Conservation (phyloP, 2,888 invertebrate genomes). For the Andrena hattorfiana region DNA sequence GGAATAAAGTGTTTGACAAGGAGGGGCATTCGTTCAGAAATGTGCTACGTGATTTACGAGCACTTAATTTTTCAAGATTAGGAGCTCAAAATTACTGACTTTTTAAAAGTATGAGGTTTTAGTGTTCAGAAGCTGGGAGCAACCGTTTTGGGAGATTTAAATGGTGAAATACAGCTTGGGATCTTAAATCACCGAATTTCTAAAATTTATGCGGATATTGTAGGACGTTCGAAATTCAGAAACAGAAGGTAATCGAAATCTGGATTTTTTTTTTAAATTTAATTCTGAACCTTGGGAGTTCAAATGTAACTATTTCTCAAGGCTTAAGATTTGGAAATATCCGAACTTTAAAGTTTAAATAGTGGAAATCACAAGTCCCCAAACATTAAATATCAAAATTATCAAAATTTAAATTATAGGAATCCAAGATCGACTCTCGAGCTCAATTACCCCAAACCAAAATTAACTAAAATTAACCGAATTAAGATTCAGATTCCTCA, state of each 20-base stretch:
- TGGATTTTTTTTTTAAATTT: too few species aligned
- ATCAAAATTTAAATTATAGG: too few species aligned
- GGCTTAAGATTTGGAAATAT: not conserved
- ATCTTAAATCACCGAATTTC: not conserved
- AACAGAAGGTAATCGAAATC: not conserved
- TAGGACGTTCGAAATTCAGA: not conserved
- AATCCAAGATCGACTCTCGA: too few species aligned
- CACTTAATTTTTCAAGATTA: not conserved
- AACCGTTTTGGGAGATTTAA: too few species aligned
- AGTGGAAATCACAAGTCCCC: too few species aligned
- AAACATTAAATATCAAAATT: too few species aligned
- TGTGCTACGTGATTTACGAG: not conserved
- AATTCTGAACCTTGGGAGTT: too few species aligned
- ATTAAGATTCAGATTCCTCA: too few species aligned
- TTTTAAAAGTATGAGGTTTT: not conserved
- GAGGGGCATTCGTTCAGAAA: not conserved
- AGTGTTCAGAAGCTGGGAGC: too few species aligned
- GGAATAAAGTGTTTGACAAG: not conserved
- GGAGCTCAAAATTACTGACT: not conserved
- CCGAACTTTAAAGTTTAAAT: not conserved
- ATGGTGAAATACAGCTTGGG: too few species aligned
- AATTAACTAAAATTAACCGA: too few species aligned
- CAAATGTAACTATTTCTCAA: not conserved
- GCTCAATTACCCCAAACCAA: too few species aligned
- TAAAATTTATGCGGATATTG: not conserved